Base-by-base conservation (phyloP, 1,140 invertebrate genomes). In the Globodera ellingtonae region DNA sequence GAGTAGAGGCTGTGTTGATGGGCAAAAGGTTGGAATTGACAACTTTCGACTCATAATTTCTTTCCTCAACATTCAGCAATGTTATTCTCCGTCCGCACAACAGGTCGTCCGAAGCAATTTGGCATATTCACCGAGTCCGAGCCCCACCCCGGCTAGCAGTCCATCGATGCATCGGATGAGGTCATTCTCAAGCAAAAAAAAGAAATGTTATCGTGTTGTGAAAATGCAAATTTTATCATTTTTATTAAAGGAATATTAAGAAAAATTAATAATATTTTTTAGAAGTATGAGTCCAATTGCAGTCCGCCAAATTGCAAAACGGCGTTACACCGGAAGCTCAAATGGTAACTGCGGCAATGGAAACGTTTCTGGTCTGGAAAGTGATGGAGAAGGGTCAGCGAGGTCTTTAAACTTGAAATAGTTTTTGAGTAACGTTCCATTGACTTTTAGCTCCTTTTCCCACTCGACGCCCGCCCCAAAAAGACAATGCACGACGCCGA, bases 111-210 rank as follows among this genome's bases (percentile, higher is more conserved):
- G 85, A 6, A 50, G 48, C 18, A 85, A 86, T 72, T 83, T 85
- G 48, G 71, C 84, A 13, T 85, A 85, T 76, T 85, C 84, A 10
- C 84, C 84, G 46, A 86, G 84, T 73, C 85, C 85, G 15, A 80
- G 75, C 44, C 84, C 84, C 24, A 87, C 84, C 62, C 85, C 62
- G 48, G 24, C 84, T 21, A 46, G 48, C 44, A 80, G 75, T 47
- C 84, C 85, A 6, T 84, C 82, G 13, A 52, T 78, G 13, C 62
- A 72, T 66, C 78, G 84, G 65, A 86, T 85, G 84, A 87, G 81
- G 81, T 82, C 78, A 13, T 15, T 4, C 50, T 56, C 8, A 24
- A 80, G 5, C 35, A 3, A 35, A 2, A 35, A 35, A 35, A 35
- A 35, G 35, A 35, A 35, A 35, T 35, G 35, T 35, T 35, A 35